Percentiles rank a stretch among this genome's conserved stretches.
These are phyloP conservation scores for Tipula vernalis DNA, from an alignment of 2,888 invertebrate genomes.

Conservation along the genomic window DNA sequence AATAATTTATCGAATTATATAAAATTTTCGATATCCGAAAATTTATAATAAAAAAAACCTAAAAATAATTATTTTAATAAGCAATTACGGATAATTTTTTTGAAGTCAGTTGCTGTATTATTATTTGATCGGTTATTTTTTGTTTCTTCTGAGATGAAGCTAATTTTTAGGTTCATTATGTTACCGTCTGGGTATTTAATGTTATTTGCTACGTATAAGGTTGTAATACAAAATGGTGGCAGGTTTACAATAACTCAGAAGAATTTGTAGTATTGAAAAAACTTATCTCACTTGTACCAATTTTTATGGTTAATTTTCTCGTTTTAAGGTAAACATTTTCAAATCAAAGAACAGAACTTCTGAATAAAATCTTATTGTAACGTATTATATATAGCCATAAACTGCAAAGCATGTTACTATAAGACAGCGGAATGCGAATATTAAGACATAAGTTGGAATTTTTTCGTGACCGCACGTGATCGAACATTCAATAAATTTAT, in stretches of 20 bases:
- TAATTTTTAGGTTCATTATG: not conserved
- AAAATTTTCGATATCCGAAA: not conserved
- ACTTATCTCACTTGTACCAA: too few relatives aligned
- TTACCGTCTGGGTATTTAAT: not conserved
- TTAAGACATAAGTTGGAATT: not conserved
- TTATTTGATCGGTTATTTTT: not conserved
- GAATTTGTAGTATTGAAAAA: not conserved
- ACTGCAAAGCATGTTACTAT: not conserved
- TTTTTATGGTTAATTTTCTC: too few relatives aligned
- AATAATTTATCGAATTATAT: slow-evolving; percentile 4
- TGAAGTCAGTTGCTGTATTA: not conserved
- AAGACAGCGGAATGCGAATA: not conserved
- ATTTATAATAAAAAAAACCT: not conserved
- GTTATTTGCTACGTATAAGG: not conserved
- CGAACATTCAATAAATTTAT: not conserved
- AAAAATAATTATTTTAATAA: not conserved
- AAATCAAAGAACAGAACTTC: not conserved
- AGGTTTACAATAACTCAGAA: not conserved
- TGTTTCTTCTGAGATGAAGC: not conserved
- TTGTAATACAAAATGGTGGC: not conserved
- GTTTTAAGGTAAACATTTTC: not conserved
- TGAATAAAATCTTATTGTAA: too few relatives aligned
- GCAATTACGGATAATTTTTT: not conserved
- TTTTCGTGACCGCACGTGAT: not conserved
- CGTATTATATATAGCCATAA: not conserved